Evolutionary conservation across 1,140 invertebrate species (phyloP).

Genomic region (Drosophila micromelanica): DNA sequence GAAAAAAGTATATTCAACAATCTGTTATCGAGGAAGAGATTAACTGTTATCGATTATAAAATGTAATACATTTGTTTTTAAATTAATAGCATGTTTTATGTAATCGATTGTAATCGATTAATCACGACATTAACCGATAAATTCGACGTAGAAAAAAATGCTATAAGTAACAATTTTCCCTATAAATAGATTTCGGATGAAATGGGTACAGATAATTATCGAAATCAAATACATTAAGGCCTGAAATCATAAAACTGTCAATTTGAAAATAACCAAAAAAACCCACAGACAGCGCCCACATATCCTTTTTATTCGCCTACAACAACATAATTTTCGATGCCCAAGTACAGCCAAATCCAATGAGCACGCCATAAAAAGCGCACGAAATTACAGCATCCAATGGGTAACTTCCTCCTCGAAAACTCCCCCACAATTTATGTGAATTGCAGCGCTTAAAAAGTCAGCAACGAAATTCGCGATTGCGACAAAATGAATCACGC

Average conservation of each 20-base stretch:
- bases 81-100: too few species aligned
- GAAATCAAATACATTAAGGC: neutral
- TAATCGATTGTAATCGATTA: too few species aligned
- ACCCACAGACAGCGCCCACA: neutral
- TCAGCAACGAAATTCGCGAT: slow-evolving; percentile 1
- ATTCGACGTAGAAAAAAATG: too few species aligned
- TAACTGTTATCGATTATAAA: too few species aligned
- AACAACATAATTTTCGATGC: neutral
- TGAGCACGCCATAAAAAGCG: slow-evolving; percentile 5
- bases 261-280: neutral
- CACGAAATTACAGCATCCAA: slow-evolving; percentile 6
- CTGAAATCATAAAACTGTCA: neutral
- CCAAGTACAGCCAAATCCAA: slow-evolving; percentile 2
- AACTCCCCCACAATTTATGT: slow-evolving; percentile 10
- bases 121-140: too few species aligned
- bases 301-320: neutral
- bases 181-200: too few species aligned
- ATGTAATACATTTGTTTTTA: too few species aligned
- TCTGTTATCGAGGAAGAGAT: too few species aligned
- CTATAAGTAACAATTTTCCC: too few species aligned
- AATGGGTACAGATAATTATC: neutral
- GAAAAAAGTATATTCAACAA: too few species aligned
- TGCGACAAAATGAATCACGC: slow-evolving; percentile 51
- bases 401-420: neutral
- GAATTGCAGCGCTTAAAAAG: slow-evolving; percentile 5